A percentile compares a stretch with the other conserved stretches of the same genome.
Conservation (phyloP, 2,888 invertebrate genomes). For the Drosophila imparisetae region DNA sequence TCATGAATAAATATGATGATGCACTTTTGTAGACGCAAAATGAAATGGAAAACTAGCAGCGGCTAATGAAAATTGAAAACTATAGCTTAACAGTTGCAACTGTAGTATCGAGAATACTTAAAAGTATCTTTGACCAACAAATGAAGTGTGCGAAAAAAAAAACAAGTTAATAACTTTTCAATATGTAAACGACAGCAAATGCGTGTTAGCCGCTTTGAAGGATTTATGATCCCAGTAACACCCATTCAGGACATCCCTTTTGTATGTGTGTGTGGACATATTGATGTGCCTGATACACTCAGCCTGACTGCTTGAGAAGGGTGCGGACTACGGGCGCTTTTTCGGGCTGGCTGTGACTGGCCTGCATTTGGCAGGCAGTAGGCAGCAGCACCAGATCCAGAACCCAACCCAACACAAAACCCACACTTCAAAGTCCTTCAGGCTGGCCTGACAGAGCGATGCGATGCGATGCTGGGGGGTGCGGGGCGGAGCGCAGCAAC, state of each 20-base stretch:
- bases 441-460: constrained; percentile 4
- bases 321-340: constrained; percentile 18
- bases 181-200: constrained; percentile 48
- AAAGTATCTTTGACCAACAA: background rate
- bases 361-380: constrained; percentile 50
- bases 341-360: constrained; percentile 31
- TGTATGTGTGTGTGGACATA: constrained; percentile 60
- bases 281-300: constrained; percentile 60
- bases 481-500: background rate
- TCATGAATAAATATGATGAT: constrained; percentile 70
- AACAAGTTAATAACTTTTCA: constrained; percentile 52
- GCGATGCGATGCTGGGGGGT: background rate
- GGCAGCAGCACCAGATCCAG: constrained; percentile 6
- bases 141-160: constrained; percentile 1
- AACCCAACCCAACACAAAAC: constrained; percentile 2
- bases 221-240: constrained; percentile 63
- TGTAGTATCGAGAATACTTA: background rate
- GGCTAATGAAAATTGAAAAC: constrained; percentile 38
- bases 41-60: constrained; percentile 38
- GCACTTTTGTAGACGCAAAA: constrained; percentile 27
- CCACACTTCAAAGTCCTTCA: constrained; percentile 39
- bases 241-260: constrained; percentile 33
- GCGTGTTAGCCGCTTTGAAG: constrained; percentile 49
- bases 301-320: constrained; percentile 38
- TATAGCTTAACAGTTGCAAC: background rate